phyloP scores from a whole-genome alignment of 2,888 invertebrate species.

The Drosophila pegasa region DNA sequence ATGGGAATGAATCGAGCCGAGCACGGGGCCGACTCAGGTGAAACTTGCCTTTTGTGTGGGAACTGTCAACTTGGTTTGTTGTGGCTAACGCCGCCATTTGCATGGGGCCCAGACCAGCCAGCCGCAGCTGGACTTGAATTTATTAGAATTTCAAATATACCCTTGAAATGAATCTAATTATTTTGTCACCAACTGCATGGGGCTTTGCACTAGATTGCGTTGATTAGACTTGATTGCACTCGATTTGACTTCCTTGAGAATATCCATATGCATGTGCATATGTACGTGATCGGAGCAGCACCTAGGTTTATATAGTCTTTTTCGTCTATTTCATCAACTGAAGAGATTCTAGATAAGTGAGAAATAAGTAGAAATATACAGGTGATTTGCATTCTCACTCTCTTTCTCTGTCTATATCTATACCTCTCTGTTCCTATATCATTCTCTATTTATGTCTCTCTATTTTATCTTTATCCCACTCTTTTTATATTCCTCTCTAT shows the following conservation, averaged over 20 bases:
- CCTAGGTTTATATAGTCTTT: too few relatives aligned
- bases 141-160: constrained; percentile 9
- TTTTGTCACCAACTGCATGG: constrained; percentile 3
- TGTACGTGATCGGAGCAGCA: background rate
- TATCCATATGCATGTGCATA: background rate
- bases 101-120: constrained; percentile 28
- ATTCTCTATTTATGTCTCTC: too few relatives aligned
- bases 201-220: background rate
- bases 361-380: background rate
- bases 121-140: constrained; percentile 40
- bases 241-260: background rate
- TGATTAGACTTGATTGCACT: background rate
- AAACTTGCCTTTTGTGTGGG: constrained; percentile 36
- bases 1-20: constrained; percentile 9
- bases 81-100: constrained; percentile 22
- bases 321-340: background rate
- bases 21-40: constrained; percentile 27
- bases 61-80: constrained; percentile 47
- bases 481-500: too few relatives aligned
- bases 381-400: background rate
- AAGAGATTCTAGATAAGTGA: background rate
- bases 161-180: constrained; percentile 8
- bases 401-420: too few relatives aligned
- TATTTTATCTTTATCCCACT: too few relatives aligned
- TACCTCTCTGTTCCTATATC: too few relatives aligned